Evolutionary conservation across 2,113 vertebrate species (phyloP).

Genomic region (Ochotona curzoniae): DNA sequence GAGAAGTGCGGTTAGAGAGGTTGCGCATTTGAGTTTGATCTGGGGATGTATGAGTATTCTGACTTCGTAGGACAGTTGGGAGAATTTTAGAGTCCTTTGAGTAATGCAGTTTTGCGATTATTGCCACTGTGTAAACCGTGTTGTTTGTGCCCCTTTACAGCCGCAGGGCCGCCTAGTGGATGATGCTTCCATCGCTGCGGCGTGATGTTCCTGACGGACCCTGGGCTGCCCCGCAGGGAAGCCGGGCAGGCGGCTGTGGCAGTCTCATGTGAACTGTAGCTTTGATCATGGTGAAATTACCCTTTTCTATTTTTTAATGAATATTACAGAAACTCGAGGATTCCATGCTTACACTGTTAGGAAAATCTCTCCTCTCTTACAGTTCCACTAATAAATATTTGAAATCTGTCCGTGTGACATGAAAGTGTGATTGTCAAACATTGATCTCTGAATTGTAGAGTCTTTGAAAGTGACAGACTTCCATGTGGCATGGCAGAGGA

Average conservation of each 20-base stretch:
- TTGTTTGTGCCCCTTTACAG: conserved; percentile 82
- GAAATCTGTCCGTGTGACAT: conserved; percentile 69
- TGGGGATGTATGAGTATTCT: neutral
- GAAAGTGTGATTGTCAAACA: conserved; percentile 38
- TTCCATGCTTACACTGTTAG: conserved; percentile 64
- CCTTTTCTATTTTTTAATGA: conserved; percentile 74
- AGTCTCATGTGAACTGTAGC: conserved; percentile 57
- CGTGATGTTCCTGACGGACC: conserved; percentile 82
- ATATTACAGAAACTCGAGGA: conserved; percentile 65
- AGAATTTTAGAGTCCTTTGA: neutral
- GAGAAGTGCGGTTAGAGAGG: neutral
- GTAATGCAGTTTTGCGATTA: neutral
- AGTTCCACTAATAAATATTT: conserved; percentile 78
- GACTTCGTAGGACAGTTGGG: neutral
- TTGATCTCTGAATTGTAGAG: neutral
- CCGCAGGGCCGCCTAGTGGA: conserved; percentile 94
- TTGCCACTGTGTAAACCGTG: neutral
- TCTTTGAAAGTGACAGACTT: conserved; percentile 50
- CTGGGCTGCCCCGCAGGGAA: conserved; percentile 39
- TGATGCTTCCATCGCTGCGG: conserved; percentile 93
- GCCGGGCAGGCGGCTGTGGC: conserved; percentile 46
- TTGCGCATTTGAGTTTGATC: neutral
- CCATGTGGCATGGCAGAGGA: conserved; percentile 48
- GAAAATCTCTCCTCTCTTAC: conserved; percentile 61
- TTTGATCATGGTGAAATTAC: conserved; percentile 75